Conservation (phyloP, 1,140 invertebrate species). For the Dreissena polymorpha region DNA sequence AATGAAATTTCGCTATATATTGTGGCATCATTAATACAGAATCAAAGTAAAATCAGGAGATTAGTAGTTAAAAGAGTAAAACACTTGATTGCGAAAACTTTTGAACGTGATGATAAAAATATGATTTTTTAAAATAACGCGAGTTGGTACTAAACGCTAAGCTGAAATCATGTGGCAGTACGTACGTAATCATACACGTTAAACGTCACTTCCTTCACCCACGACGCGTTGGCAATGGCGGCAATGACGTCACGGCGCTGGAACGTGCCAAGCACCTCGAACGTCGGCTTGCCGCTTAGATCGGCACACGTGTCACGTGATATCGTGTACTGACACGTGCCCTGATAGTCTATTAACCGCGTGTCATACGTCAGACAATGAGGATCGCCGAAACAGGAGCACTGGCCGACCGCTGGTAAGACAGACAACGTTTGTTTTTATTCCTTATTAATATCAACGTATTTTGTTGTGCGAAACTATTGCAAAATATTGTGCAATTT, state of each 20-base stretch:
- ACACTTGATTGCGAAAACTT: too few species aligned
- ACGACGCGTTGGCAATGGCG: background rate
- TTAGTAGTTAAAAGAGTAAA: too few species aligned
- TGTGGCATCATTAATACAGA: too few species aligned
- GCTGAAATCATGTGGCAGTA: background rate
- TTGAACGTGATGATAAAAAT: too few species aligned
- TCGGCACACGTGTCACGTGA: slow-evolving; percentile 32
- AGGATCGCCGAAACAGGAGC: slow-evolving; percentile 45
- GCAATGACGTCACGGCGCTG: background rate
- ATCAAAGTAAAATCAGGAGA: too few species aligned
- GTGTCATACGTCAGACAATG: slow-evolving; percentile 42
- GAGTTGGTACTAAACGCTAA: too few species aligned
- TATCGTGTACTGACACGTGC: slow-evolving; percentile 40
- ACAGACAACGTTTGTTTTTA: background rate
- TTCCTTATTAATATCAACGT: too few species aligned
- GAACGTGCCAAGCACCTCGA: slow-evolving; percentile 21
- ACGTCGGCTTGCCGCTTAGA: background rate
- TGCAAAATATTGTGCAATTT: too few species aligned
- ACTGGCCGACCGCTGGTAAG: slow-evolving; percentile 11
- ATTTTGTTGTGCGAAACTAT: too few species aligned
- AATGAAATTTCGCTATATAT: too few species aligned
- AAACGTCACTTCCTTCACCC: slow-evolving; percentile 43
- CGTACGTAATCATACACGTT: slow-evolving; percentile 35
- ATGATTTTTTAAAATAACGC: too few species aligned
- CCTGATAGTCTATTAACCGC: slow-evolving; percentile 22